Evolutionary conservation across 2,888 invertebrate species (phyloP).

Genomic region (Folsomia candida): DNA sequence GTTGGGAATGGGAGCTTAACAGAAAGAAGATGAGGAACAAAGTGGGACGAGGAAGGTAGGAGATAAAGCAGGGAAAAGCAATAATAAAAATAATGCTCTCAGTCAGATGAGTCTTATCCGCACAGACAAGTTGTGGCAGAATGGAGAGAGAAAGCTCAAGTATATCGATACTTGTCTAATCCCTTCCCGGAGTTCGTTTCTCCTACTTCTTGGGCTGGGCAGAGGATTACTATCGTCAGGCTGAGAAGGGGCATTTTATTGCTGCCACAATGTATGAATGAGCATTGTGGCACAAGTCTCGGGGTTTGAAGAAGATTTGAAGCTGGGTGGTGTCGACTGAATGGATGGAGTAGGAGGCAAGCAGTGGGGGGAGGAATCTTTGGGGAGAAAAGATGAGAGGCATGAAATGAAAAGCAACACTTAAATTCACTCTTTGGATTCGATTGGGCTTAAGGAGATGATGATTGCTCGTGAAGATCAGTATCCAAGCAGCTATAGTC

Average conservation of each 20-base stretch:
- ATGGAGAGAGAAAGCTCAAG: neutral
- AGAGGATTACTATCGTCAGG: neutral
- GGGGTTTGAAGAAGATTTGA: neutral
- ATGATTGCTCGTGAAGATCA: neutral
- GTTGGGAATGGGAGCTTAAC: neutral
- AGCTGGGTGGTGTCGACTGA: neutral
- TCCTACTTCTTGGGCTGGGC: neutral
- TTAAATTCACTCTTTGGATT: neutral
- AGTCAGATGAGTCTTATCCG: neutral
- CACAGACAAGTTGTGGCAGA: neutral
- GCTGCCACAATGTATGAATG: neutral
- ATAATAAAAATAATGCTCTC: neutral
- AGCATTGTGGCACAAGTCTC: neutral
- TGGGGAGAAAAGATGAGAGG: slow-evolving; percentile 10
- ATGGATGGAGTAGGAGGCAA: neutral
- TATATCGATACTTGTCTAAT: neutral
- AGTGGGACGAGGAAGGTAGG: neutral
- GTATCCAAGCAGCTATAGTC: neutral
- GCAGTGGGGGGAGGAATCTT: slow-evolving; percentile 1
- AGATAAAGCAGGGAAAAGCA: neutral
- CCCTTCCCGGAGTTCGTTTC: neutral
- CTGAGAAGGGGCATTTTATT: neutral
- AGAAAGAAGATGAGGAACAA: neutral
- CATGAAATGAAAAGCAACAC: slow-evolving; percentile 9
- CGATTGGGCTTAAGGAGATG: slow-evolving; percentile 6